Evolutionary conservation across 2,888 invertebrate species (phyloP).

Genomic region (Netelia inedita): DNA sequence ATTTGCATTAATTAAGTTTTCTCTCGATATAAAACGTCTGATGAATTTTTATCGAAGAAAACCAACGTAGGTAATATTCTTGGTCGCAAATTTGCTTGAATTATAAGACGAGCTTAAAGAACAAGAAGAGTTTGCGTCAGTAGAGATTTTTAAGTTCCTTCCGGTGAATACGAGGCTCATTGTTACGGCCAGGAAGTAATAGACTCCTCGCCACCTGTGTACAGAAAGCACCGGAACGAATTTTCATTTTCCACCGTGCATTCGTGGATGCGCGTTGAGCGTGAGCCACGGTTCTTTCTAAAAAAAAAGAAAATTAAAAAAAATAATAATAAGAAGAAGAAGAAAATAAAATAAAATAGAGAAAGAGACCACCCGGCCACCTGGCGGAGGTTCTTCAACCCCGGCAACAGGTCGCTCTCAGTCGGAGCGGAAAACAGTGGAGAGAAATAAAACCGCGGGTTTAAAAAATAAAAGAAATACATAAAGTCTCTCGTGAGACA

Average conservation of each 20-base stretch:
- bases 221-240: constrained; percentile 59
- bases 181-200: constrained; percentile 41
- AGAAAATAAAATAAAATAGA: neutral
- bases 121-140: neutral
- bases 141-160: neutral
- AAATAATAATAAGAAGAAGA: neutral
- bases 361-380: constrained; percentile 56
- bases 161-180: neutral
- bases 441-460: constrained; percentile 16
- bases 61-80: neutral
- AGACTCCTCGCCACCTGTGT: constrained; percentile 41
- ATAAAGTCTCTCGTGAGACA: constrained; percentile 2
- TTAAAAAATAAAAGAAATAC: constrained; percentile 4
- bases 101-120: neutral
- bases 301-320: constrained; percentile 9
- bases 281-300: constrained; percentile 36
- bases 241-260: constrained; percentile 55
- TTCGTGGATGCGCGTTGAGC: constrained; percentile 28
- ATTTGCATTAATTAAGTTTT: neutral
- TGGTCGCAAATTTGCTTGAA: neutral
- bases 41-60: neutral
- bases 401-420: constrained; percentile 41
- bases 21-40: neutral
- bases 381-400: constrained; percentile 50
- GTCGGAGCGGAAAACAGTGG: constrained; percentile 35